Evolutionary conservation across 2,888 invertebrate genomes (phyloP), one percentile per base, ranked within the genome.

Genomic region (Melanophora roralis): DNA sequence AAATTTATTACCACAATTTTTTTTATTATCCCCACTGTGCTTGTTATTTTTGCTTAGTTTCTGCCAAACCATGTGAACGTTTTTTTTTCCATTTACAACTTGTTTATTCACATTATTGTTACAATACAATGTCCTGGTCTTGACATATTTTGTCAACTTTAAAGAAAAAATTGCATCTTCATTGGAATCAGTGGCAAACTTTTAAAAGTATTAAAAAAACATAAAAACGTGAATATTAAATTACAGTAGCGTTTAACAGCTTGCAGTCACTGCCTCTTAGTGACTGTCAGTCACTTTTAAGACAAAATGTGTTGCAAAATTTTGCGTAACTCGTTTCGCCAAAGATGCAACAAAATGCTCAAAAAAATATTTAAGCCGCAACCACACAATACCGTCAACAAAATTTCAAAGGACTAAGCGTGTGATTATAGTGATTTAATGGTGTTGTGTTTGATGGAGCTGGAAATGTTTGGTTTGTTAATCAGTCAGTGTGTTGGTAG

Each of bases 361-460:
- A 23, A 34, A 40, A 49, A 72, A 45, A 51, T 51, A 49, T 51
- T 74, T 43, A 59, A 60, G 65, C 36, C 38, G 40, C 69, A 60
- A 45, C 14, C 36, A 43, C 47, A 59, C 38, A 38, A 12, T 23
- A 19, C 4, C 51, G 40, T 45, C 49, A 57, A 9, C 60, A 53
- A 43, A 12, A 72, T 62, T 47, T 21, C 36, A 55, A 6, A 45
- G n/a, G n/a, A n/a, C n/a, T 21, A 36, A 51, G 23, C 57, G 64
- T 47, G 51, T 80, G 76, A 80, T 80, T 80, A 80, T 53, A 80
- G 76, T 76, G 68, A 76, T 80, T 80, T 68, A 67, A n/a, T n/a
- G 59, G 51, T 67, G 74, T 74, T 64, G 59, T 72, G 64, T 19
- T 65, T 78, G 43, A 76, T 76, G 68, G 55, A 49, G 51, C 51